Evolutionary conservation across 2,797 vertebrate species (phyloP), one percentile per base, ranked within the genome.

Genomic region (Staurois parvus): DNA sequence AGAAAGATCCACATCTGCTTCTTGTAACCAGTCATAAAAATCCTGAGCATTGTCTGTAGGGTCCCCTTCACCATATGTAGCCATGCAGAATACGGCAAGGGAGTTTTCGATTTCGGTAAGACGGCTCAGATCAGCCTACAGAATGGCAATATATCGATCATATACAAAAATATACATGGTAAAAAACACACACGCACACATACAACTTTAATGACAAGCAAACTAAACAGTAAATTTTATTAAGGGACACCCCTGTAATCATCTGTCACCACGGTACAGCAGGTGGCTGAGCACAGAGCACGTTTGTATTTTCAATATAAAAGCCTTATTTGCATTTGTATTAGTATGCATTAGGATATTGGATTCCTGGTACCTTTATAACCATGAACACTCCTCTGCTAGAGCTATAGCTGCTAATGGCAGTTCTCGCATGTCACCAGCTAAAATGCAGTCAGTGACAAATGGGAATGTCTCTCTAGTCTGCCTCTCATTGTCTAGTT

Each of bases 31-130:
- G 90, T 99, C 98, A 0, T 99, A 99, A 91, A 99, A 99, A 90
- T 99, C 98, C 89, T 99, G 98, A 74, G 98, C 97, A 0, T 99
- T 99, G 88, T 99, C 98, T 0, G 98, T 99, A 29, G 98, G 98
- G 91, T 99, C 98, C 0, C 98, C 98, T 87, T 99, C 98, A 0
- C 98, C 98, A 0, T 99, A 99, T 0, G 98, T 99, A 87, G 98
- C 98, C 98, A 99, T 96, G 91, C 98, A 99, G 93, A 99, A 99
- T 81, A 99, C 95, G 0, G 96, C 97, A 68, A 99, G 92, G 1
- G 98, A 95, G 89, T 99, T 99, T 40, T 96, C 89, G 0, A 99
- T 97, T 92, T 99, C 97, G 0, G 95, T 89, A 76, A 99, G 94
- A 79, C 95, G 96, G 59, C 94, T 91, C 88, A 99, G 93, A 91